phyloP scores from a whole-genome alignment of 2,113 vertebrate species.

The Phyllopteryx taeniolatus region DNA sequence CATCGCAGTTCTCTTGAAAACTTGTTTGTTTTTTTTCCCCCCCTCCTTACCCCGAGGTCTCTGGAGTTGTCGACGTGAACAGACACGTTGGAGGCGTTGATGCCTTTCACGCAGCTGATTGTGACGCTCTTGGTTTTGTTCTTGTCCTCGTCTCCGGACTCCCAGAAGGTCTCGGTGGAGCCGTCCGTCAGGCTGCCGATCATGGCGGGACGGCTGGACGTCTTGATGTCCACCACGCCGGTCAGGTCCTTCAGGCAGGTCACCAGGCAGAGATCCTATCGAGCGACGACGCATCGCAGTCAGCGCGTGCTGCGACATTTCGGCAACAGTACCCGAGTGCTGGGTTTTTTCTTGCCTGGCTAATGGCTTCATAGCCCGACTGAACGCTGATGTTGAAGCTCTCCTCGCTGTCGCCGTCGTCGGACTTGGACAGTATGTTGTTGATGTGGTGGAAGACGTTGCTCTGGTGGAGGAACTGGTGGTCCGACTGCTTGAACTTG shows the following conservation, averaged over 20 bases:
- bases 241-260: constrained; percentile 95
- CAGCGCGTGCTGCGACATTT: background rate
- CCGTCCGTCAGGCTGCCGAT: constrained; percentile 97
- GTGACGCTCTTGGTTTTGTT: constrained; percentile 99
- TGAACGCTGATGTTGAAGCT: constrained; percentile 98
- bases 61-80: constrained; percentile 98
- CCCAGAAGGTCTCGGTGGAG: constrained; percentile 98
- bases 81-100: constrained; percentile 88
- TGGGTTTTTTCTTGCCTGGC: constrained; percentile 78
- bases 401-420: constrained; percentile 97
- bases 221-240: constrained; percentile 95
- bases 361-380: constrained; percentile 95
- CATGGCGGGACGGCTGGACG: constrained; percentile 97
- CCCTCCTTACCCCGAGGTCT: constrained; percentile 88
- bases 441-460: constrained; percentile 99
- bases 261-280: constrained; percentile 89
- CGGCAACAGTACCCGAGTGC: background rate
- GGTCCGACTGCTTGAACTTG: constrained; percentile 98
- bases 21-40: background rate
- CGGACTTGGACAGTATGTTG: constrained; percentile 98
- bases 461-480: constrained; percentile 98
- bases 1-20: background rate
- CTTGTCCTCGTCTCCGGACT: constrained; percentile 98
- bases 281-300: constrained; percentile 5
- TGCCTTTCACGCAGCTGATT: constrained; percentile 94